phyloP scores from a whole-genome alignment of 2,113 vertebrate genomes.

The Notechis scutatus region DNA sequence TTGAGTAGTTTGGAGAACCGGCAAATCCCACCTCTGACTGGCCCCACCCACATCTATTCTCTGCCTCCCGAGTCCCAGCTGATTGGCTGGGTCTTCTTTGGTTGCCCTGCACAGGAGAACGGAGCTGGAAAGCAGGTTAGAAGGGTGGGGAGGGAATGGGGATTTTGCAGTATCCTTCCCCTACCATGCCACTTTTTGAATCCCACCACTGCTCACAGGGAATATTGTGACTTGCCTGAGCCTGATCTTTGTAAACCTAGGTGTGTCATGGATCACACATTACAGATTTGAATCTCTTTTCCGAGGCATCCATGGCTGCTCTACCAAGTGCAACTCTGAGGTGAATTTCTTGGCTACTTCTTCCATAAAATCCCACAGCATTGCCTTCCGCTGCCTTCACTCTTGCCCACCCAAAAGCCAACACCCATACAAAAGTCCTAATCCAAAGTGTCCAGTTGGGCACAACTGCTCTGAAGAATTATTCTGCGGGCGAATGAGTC shows the following conservation, averaged over 20 bases:
- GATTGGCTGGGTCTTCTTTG: too few species aligned
- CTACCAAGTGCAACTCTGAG: background rate
- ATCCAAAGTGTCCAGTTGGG: background rate
- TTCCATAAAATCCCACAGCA: background rate
- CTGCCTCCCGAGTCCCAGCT: too few species aligned
- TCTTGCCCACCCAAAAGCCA: background rate
- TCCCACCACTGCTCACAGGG: background rate
- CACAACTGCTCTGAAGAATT: background rate
- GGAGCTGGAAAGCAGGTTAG: too few species aligned
- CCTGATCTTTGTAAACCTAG: background rate
- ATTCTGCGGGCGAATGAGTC: background rate
- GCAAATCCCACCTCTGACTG: too few species aligned
- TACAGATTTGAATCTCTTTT: background rate
- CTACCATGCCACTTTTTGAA: too few species aligned
- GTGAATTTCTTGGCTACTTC: background rate
- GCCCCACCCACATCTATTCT: too few species aligned
- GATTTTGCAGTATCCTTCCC: too few species aligned
- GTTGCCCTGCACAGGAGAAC: too few species aligned
- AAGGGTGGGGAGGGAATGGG: too few species aligned
- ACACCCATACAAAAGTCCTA: background rate
- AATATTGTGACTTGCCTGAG: background rate
- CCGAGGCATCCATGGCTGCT: background rate
- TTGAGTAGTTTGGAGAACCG: too few species aligned
- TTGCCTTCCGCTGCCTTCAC: background rate
- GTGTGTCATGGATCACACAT: background rate